phyloP scores from a whole-genome alignment of 2,113 vertebrate species.

The Sebastes schlegelii region DNA sequence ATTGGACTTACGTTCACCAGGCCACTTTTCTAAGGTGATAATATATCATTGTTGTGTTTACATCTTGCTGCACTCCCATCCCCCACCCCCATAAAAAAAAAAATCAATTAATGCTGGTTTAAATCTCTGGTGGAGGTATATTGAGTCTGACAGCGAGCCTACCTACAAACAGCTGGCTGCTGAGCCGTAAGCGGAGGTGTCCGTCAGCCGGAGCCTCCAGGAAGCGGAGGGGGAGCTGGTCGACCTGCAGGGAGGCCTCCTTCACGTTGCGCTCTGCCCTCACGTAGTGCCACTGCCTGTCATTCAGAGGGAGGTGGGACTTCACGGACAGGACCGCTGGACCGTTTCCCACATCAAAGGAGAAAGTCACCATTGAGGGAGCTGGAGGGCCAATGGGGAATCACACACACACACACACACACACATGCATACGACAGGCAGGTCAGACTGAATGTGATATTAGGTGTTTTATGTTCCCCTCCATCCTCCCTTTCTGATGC shows the following conservation, averaged over 20 bases:
- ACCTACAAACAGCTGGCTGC: slow-evolving; percentile 96
- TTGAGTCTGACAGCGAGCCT: slow-evolving; percentile 59
- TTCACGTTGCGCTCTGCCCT: slow-evolving; percentile 92
- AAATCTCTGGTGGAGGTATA: background rate
- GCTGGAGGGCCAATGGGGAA: slow-evolving; percentile 79
- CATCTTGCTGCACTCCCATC: background rate
- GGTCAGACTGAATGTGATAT: slow-evolving; percentile 62
- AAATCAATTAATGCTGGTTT: background rate
- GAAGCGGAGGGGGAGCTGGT: slow-evolving; percentile 89
- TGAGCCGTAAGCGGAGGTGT: slow-evolving; percentile 91
- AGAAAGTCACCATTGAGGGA: slow-evolving; percentile 91
- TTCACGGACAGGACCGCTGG: slow-evolving; percentile 87
- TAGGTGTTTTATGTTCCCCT: slow-evolving; percentile 40
- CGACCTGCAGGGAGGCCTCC: slow-evolving; percentile 92
- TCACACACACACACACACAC: slow-evolving; percentile 23
- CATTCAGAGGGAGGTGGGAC: slow-evolving; percentile 90
- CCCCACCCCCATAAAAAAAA: too few species aligned
- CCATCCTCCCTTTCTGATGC: slow-evolving; percentile 68
- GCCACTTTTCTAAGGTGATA: background rate
- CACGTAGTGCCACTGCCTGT: slow-evolving; percentile 96
- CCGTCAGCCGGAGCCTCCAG: slow-evolving; percentile 87
- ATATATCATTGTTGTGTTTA: background rate
- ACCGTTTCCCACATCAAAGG: slow-evolving; percentile 93
- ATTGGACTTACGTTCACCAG: background rate
- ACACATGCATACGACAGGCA: slow-evolving; percentile 15